Evolutionary conservation across 2,888 invertebrate species (phyloP).

Genomic region (Oligia latruncula): DNA sequence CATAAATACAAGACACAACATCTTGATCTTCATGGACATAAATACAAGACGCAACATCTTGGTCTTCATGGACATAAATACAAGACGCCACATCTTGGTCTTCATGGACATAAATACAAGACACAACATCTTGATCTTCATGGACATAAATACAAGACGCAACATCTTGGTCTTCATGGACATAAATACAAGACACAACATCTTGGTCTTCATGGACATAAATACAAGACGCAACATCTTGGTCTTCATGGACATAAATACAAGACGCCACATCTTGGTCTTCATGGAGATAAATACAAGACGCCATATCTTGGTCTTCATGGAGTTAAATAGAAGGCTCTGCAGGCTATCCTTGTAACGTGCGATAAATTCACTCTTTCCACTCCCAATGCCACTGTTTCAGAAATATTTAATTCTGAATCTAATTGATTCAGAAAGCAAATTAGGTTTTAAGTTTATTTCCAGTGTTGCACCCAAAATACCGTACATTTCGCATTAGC

Average conservation of each 20-base stretch:
- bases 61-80: neutral
- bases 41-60: constrained; percentile 17
- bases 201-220: constrained; percentile 1
- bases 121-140: constrained; percentile 20
- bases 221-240: constrained; percentile 18
- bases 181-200: constrained; percentile 9
- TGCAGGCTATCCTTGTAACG: constrained; percentile 13
- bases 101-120: neutral
- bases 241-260: neutral
- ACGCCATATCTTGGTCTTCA: constrained; percentile 23
- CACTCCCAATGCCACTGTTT: constrained; percentile 32
- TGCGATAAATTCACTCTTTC: constrained; percentile 1
- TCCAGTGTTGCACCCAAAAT: constrained; percentile 15
- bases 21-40: constrained; percentile 3
- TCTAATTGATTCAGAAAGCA: constrained; percentile 46
- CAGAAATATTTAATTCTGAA: constrained; percentile 23
- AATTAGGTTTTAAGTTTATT: constrained; percentile 36
- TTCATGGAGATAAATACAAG: neutral
- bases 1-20: constrained; percentile 6
- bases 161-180: constrained; percentile 11
- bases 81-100: constrained; percentile 25
- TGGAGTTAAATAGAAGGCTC: neutral
- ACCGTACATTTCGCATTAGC: constrained; percentile 23
- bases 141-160: neutral
- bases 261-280: constrained; percentile 25